phyloP scores from a whole-genome alignment of 2,797 vertebrate species.

The Periophthalmus magnuspinnatus region DNA sequence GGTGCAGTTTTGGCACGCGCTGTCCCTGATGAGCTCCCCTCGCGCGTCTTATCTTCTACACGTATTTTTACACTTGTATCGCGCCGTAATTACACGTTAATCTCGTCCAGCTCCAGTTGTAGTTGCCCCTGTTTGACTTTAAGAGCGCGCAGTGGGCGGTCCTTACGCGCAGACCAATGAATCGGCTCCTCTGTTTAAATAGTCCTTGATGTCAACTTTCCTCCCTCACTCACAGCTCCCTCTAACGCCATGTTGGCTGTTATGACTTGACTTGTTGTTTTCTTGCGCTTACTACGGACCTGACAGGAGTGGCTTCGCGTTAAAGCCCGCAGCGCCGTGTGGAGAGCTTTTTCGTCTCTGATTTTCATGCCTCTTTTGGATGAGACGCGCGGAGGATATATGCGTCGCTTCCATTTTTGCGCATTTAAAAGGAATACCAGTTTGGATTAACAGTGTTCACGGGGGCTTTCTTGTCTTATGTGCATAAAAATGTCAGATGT shows the following conservation, averaged over 20 bases:
- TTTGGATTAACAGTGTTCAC: slow-evolving; percentile 53
- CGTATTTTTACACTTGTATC: slow-evolving; percentile 3
- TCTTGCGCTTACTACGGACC: slow-evolving; percentile 72
- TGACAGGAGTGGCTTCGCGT: slow-evolving; percentile 72
- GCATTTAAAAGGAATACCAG: slow-evolving; percentile 62
- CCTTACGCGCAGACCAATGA: slow-evolving; percentile 81
- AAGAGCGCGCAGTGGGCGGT: slow-evolving; percentile 76
- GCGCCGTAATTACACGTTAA: slow-evolving; percentile 29
- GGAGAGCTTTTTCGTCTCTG: slow-evolving; percentile 40
- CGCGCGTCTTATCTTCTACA: not conserved
- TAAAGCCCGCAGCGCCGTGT: slow-evolving; percentile 33
- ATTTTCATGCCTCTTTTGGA: slow-evolving; percentile 54
- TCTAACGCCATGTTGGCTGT: slow-evolving; percentile 93
- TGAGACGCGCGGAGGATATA: slow-evolving; percentile 62
- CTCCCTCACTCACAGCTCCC: slow-evolving; percentile 80
- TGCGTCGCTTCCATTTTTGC: slow-evolving; percentile 44
- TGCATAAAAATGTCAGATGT: slow-evolving; percentile 94
- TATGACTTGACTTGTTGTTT: slow-evolving; percentile 81
- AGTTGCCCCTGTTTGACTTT: slow-evolving; percentile 58
- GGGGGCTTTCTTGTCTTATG: slow-evolving; percentile 53
- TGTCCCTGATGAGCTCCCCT: not conserved
- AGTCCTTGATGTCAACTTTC: slow-evolving; percentile 86
- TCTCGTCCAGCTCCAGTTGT: slow-evolving; percentile 31
- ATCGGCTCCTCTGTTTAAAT: slow-evolving; percentile 86
- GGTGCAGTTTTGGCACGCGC: not conserved